phyloP scores from a whole-genome alignment of 2,888 invertebrate species.

The Colletes collaris region DNA sequence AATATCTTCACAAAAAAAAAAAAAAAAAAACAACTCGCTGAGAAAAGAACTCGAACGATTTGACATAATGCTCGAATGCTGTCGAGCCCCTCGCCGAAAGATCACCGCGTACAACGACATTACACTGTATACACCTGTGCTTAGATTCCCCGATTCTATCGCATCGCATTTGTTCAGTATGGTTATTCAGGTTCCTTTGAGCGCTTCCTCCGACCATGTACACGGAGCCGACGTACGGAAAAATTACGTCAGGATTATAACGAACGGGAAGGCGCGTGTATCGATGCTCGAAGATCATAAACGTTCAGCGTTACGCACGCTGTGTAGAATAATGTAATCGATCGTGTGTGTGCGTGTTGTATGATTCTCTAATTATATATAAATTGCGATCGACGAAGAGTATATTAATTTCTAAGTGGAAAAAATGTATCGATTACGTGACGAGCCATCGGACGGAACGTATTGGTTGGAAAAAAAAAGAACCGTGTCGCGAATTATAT shows the following conservation, averaged over 20 bases:
- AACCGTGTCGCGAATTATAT: slow-evolving; percentile 20
- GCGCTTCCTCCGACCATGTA: slow-evolving; percentile 14
- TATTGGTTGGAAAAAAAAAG: not conserved
- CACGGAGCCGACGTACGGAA: not conserved
- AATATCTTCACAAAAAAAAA: not conserved
- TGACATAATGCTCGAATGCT: slow-evolving; percentile 18
- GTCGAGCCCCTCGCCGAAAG: slow-evolving; percentile 31
- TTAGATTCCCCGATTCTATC: slow-evolving; percentile 28
- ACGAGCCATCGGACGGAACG: slow-evolving; percentile 2
- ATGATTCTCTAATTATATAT: slow-evolving; percentile 37
- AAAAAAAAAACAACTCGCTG: not conserved
- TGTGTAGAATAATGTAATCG: slow-evolving; percentile 39
- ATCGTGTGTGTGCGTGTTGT: slow-evolving; percentile 39
- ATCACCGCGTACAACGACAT: slow-evolving; percentile 19
- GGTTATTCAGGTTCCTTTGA: slow-evolving; percentile 13
- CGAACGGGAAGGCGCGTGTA: slow-evolving; percentile 29
- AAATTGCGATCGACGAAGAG: slow-evolving; percentile 27
- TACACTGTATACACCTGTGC: slow-evolving; percentile 29
- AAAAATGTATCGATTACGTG: slow-evolving; percentile 24
- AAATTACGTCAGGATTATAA: slow-evolving; percentile 23
- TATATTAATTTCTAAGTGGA: slow-evolving; percentile 27
- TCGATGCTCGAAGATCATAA: slow-evolving; percentile 32
- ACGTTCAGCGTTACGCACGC: slow-evolving; percentile 34
- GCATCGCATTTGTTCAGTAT: slow-evolving; percentile 38
- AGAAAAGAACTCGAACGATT: not conserved